Evolutionary conservation across 2,113 vertebrate genomes (phyloP).

Genomic region (Arenaria interpres): DNA sequence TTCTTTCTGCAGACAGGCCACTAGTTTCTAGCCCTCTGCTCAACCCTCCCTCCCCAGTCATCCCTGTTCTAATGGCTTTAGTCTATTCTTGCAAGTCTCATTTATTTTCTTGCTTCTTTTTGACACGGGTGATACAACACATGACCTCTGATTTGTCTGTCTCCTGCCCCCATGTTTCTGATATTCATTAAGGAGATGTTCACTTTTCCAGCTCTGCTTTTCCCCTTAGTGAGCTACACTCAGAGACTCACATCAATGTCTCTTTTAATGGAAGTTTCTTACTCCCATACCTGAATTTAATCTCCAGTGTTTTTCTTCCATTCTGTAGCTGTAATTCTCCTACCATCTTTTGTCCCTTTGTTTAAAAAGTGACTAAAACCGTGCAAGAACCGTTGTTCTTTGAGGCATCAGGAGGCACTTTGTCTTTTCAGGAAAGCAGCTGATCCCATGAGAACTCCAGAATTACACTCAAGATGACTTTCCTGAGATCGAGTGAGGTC

Average conservation of each 20-base stretch:
- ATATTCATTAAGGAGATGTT: slow-evolving; percentile 28
- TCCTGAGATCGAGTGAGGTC: neutral
- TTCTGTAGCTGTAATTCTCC: neutral
- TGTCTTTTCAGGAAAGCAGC: neutral
- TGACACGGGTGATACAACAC: neutral
- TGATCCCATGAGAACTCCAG: neutral
- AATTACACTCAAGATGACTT: neutral
- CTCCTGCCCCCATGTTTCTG: slow-evolving; percentile 1
- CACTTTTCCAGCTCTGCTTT: slow-evolving; percentile 3
- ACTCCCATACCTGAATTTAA: neutral
- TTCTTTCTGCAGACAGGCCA: neutral
- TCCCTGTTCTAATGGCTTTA: neutral
- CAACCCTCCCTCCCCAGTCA: neutral
- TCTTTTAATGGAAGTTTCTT: neutral
- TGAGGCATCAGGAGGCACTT: neutral
- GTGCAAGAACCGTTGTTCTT: neutral
- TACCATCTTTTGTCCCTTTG: neutral
- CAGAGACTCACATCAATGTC: neutral
- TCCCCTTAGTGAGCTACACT: neutral
- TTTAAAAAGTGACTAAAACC: neutral
- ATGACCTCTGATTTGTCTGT: slow-evolving; percentile 25
- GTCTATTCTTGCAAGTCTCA: slow-evolving; percentile 17
- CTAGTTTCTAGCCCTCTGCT: neutral
- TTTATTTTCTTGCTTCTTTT: slow-evolving; percentile 53
- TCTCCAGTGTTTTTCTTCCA: neutral